Conservation (phyloP, 2,797 vertebrate genomes). For the Vespertilio murinus region DNA sequence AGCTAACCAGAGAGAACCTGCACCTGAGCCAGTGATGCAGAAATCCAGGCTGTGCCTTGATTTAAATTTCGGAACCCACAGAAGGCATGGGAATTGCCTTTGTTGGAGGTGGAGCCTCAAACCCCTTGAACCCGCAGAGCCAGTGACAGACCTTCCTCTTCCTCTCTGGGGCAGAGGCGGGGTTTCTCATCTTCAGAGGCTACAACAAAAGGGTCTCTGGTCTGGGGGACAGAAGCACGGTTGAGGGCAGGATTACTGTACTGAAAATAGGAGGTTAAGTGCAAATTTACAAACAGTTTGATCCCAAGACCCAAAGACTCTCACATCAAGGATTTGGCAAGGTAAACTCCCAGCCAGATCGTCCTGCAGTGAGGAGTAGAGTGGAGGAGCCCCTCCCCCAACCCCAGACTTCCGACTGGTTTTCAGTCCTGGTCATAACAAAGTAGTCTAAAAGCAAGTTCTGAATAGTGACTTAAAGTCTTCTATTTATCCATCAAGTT, state of each 20-base stretch:
- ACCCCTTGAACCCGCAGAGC: not conserved
- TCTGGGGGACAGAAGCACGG: not conserved
- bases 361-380: not conserved
- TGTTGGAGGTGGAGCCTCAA: not conserved
- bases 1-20: not conserved
- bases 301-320: not conserved
- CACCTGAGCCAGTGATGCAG: not conserved
- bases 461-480: not conserved
- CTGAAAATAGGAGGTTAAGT: not conserved
- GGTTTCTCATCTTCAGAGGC: not conserved
- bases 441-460: not conserved
- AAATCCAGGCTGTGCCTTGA: not conserved
- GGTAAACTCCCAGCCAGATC: not conserved
- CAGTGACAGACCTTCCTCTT: not conserved
- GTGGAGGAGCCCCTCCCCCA: not conserved
- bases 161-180: not conserved
- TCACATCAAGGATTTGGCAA: not conserved
- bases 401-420: not conserved
- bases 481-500: not conserved
- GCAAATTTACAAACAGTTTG: not conserved
- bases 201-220: not conserved
- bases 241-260: not conserved
- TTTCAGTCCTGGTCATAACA: not conserved
- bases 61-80: not conserved
- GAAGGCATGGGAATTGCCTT: not conserved